Evolutionary conservation across 2,113 vertebrate genomes (phyloP).

Genomic region (Lophius piscatorius): DNA sequence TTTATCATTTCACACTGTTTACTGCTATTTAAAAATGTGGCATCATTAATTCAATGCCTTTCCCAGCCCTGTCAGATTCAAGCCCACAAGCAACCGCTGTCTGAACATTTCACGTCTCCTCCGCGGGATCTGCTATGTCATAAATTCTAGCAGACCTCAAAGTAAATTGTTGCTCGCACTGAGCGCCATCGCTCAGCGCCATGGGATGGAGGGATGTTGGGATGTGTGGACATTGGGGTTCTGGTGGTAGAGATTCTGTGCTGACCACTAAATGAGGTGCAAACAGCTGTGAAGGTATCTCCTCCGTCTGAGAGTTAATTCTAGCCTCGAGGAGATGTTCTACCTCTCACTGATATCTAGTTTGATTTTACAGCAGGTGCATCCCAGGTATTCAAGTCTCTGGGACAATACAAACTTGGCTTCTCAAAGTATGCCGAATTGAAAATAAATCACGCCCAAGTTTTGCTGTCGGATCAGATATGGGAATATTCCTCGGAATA

Average conservation of each 20-base stretch:
- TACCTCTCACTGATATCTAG: constrained; percentile 59
- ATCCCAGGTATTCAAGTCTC: constrained; percentile 29
- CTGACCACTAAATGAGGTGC: constrained; percentile 55
- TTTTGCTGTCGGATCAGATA: constrained; percentile 9
- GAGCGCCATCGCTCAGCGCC: constrained; percentile 11
- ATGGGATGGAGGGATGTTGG: constrained; percentile 41
- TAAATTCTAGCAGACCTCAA: constrained; percentile 56
- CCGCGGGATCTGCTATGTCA: constrained; percentile 46
- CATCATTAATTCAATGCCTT: constrained; percentile 68
- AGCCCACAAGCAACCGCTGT: constrained; percentile 60
- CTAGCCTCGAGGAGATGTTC: constrained; percentile 43
- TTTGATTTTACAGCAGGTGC: constrained; percentile 44
- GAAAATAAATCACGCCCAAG: background rate
- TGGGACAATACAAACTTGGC: background rate
- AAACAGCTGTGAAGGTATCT: constrained; percentile 24
- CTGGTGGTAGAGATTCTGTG: no score
- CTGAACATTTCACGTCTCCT: constrained; percentile 57
- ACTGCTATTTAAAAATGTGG: constrained; percentile 40
- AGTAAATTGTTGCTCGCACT: constrained; percentile 50
- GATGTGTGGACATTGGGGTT: no score
- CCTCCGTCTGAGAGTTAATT: constrained; percentile 59
- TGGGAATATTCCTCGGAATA: constrained; percentile 7
- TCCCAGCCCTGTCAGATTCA: constrained; percentile 56
- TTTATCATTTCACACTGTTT: constrained; percentile 66
- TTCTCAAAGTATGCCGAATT: no score